phyloP scores from a whole-genome alignment of 2,888 invertebrate genomes.

The Cremastobaeus sp. region DNA sequence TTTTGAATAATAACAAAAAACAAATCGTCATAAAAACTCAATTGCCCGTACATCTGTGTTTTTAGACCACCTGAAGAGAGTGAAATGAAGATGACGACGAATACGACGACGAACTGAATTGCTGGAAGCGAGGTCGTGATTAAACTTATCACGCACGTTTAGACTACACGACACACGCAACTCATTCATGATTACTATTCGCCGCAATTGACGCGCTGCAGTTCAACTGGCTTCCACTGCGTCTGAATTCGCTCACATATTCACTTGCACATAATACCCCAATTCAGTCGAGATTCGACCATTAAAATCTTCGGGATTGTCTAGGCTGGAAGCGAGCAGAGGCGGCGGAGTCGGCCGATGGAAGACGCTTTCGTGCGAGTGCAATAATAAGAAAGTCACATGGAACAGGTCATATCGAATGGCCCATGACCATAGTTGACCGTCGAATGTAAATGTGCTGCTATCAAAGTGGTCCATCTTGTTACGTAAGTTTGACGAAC shows the following conservation, averaged over 20 bases:
- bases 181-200: conserved; percentile 33
- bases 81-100: too few relatives aligned
- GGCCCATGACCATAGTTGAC: conserved; percentile 48
- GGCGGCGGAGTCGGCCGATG: conserved; percentile 8
- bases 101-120: conserved; percentile 22
- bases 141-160: conserved; percentile 27
- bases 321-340: too few relatives aligned
- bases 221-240: not conserved
- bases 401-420: conserved; percentile 33
- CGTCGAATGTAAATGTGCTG: conserved; percentile 26
- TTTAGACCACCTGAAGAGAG: too few relatives aligned
- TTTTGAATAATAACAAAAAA: too few relatives aligned
- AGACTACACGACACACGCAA: conserved; percentile 4
- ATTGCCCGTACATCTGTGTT: too few relatives aligned
- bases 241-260: conserved; percentile 7
- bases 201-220: conserved; percentile 13
- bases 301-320: too few relatives aligned
- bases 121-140: conserved; percentile 29
- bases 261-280: too few relatives aligned
- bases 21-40: too few relatives aligned
- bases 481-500: conserved; percentile 28
- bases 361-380: conserved; percentile 11
- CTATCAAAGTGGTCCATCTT: conserved; percentile 49
- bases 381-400: conserved; percentile 41
- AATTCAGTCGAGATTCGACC: too few relatives aligned